Evolutionary conservation across 2,888 invertebrate genomes (phyloP), one percentile per base, ranked within the genome.

Genomic region (Petrolisthes cinctipes): DNA sequence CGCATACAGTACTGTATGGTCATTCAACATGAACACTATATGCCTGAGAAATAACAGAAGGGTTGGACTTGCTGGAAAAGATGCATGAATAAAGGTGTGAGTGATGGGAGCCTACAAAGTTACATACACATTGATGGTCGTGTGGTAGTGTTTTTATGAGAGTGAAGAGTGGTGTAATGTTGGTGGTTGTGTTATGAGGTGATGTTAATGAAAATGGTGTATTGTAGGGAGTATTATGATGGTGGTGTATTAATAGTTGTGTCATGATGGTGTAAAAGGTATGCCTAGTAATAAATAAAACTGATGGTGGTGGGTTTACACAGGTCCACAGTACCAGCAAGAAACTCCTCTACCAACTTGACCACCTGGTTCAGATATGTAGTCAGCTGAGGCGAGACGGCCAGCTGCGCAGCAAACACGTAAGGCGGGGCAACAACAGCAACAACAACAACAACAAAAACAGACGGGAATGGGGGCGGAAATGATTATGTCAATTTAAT

Each of bases 321-420:
- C 93, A 97, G 96, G 97, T 97, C 92, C 98, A 98, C 94, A 97
- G 97, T 92, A 98, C 97, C 92, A 97, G 97, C 94, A 98, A 98
- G 94, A 98, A 98, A 94, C 95, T 98, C 92, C 95, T 98, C 92
- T 98, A 98, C 94, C 98, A 98, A 93, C 95, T 98, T 93, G 98
- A 98, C 94, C 97, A 97, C 93, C 95, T 98, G 93, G 97, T 98
- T 92, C 98, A 98, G 95, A 97, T 98, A 93, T 98, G 97, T 94
- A 97, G 97, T 94, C 97, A 97, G 93, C 96, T 97, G 91, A 93
- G 94, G 92, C 93, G 94, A 92, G 96, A 96, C 93, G 95, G 95
- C 92, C 94, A 95, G 91, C 94, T 94, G 92, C 91, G 92, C 85
- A 95, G 95, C 92, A 96, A 96, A 94, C 96, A 96, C 94, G 95